Base-by-base conservation (phyloP, 2,888 invertebrate species). In the Spialia ferax region DNA sequence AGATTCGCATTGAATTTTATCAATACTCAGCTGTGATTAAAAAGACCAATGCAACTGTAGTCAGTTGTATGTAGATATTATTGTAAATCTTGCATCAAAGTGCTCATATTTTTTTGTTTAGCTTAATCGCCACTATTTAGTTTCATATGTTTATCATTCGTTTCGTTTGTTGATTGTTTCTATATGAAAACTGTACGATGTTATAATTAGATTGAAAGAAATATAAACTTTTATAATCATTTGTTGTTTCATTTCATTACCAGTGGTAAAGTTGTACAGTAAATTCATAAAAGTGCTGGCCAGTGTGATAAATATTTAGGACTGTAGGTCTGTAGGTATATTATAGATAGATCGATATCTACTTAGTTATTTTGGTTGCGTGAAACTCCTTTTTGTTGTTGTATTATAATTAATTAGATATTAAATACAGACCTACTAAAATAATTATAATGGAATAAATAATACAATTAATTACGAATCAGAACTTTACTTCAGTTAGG, bases 21-120 rank as follows among this genome's bases (percentile, higher is more conserved):
- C 48, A 48, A 48, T 48, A 48, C 48, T 48, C 20, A 48, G 48
- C 48, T 48, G 48, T 48, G 48, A 48, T 48, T 48, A 4, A 48
- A 48, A 48, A 48, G 48, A 48, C 48, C 48, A 48, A 48, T 20
- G 10, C 48, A 20, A 48, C 48, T 48, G 20, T 48, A 48, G 20
- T 20, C 48, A 48, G 48, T 48, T 48, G 48, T 20, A 20, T 10
- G 4, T 48, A 48, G 20, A 20, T 48, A 20, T 48, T 48, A 48
- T 20, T 20, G 10, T 48, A 48, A 20, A 15, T 48, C 10, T 8
- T 18, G 45, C 18, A 18, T 18, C 2, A 18, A 48, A 48, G 45
- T 48, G 45, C 45, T 48, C 45, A 48, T 3, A 48, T 20, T 18
- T 20, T 48, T 20, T 48, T 48, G 45, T 48, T 48, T 48, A 20